phyloP scores from a whole-genome alignment of 2,113 vertebrate genomes.

The Notothenia coriiceps region DNA sequence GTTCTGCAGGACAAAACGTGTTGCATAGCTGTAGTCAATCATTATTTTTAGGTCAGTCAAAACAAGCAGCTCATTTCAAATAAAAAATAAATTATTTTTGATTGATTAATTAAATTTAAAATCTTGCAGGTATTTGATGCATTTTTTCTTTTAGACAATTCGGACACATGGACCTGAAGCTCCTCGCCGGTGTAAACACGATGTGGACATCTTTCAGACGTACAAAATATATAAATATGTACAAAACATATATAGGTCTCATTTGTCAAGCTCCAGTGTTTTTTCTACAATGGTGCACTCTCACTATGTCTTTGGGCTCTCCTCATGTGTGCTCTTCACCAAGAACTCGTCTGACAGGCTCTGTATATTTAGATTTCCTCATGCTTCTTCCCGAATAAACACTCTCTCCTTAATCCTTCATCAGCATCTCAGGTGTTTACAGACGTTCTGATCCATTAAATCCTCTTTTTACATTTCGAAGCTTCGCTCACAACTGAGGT shows the following conservation, averaged over 20 bases:
- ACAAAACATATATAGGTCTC: conserved; percentile 54
- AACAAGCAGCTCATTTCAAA: neutral
- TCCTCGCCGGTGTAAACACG: conserved; percentile 59
- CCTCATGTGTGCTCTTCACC: neutral
- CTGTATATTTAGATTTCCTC: conserved; percentile 11
- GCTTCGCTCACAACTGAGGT: conserved; percentile 31
- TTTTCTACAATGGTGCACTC: conserved; percentile 50
- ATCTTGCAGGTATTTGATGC: conserved; percentile 24
- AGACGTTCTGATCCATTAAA: conserved; percentile 9
- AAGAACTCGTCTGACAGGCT: neutral
- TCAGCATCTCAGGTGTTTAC: neutral
- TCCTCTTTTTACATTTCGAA: conserved; percentile 28
- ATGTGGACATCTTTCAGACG: conserved; percentile 51
- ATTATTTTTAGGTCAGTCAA: neutral
- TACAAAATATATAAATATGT: conserved; percentile 70
- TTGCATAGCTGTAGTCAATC: neutral
- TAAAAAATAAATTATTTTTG: too few species aligned
- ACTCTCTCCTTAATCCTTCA: conserved; percentile 4
- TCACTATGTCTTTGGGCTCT: neutral
- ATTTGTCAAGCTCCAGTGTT: conserved; percentile 55
- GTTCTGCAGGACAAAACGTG: neutral
- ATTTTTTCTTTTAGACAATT: conserved; percentile 2
- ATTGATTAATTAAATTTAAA: neutral
- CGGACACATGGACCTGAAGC: conserved; percentile 6
- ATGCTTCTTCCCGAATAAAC: neutral